These are phyloP conservation scores for Puma concolor DNA, from an alignment of 2,113 vertebrate genomes.

Conservation along the genomic window DNA sequence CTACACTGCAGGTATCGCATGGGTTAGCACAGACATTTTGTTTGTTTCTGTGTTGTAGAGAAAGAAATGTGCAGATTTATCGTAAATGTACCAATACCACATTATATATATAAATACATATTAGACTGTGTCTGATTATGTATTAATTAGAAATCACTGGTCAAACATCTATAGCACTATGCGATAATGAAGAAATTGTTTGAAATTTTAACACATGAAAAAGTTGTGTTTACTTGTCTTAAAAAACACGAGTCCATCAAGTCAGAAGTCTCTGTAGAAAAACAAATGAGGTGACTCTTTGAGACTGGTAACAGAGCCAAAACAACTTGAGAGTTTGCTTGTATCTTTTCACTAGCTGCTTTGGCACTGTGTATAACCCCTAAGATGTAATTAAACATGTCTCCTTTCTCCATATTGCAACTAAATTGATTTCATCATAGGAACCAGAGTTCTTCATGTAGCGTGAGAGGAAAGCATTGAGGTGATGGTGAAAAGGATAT, in stretches of 20 bases:
- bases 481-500: neutral
- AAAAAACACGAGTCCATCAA: neutral
- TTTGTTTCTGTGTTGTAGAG: conserved; percentile 37
- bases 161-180: neutral
- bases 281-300: neutral
- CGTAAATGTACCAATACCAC: neutral
- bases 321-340: neutral
- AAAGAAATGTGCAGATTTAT: neutral
- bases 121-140: neutral
- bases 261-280: neutral
- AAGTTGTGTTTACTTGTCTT: neutral
- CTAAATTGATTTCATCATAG: neutral
- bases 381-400: neutral
- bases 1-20: conserved; percentile 8
- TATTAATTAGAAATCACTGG: neutral
- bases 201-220: conserved; percentile 6
- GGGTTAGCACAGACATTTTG: neutral
- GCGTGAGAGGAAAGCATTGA: neutral
- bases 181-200: neutral
- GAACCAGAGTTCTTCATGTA: neutral
- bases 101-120: neutral
- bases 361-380: neutral
- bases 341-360: neutral
- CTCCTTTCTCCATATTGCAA: neutral
- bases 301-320: neutral